phyloP scores from a whole-genome alignment of 2,888 invertebrate species.

The Melinaea menophilus region DNA sequence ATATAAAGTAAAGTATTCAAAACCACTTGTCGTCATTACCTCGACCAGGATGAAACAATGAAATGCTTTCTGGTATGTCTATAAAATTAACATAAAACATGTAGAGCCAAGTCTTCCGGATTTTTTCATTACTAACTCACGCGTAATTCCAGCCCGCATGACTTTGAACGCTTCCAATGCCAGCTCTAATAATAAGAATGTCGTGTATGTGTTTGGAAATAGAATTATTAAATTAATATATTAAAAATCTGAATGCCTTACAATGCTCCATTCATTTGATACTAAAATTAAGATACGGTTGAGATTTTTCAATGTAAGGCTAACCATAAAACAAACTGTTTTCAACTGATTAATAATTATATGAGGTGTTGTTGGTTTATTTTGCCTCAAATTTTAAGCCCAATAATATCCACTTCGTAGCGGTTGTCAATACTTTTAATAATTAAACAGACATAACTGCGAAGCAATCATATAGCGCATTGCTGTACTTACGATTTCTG shows the following conservation, averaged over 20 bases:
- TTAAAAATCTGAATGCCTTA: background rate
- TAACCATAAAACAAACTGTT: too few relatives aligned
- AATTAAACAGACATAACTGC: slow-evolving; percentile 9
- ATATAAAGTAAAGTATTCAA: slow-evolving; percentile 8
- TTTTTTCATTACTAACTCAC: slow-evolving; percentile 48
- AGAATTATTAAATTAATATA: background rate
- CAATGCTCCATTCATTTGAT: background rate
- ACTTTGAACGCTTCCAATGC: slow-evolving; percentile 38
- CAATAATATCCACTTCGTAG: too few relatives aligned
- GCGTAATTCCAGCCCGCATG: slow-evolving; percentile 53
- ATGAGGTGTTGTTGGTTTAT: too few relatives aligned
- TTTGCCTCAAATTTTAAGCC: too few relatives aligned
- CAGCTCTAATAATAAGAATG: slow-evolving; percentile 25
- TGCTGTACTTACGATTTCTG: slow-evolving; percentile 27
- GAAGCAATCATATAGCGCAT: slow-evolving; percentile 15
- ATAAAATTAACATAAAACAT: slow-evolving; percentile 68
- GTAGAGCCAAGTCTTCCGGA: slow-evolving; percentile 56
- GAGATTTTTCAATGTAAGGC: too few relatives aligned
- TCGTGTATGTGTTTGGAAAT: slow-evolving; percentile 14
- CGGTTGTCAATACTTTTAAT: background rate
- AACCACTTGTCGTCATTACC: slow-evolving; percentile 21
- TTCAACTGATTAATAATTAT: too few relatives aligned
- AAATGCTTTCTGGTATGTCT: slow-evolving; percentile 68
- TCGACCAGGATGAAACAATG: slow-evolving; percentile 49
- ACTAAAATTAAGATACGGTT: too few relatives aligned